Evolutionary conservation across 2,888 invertebrate species (phyloP), one percentile per base, ranked within the genome.

Genomic region (Sthenelais limicola): DNA sequence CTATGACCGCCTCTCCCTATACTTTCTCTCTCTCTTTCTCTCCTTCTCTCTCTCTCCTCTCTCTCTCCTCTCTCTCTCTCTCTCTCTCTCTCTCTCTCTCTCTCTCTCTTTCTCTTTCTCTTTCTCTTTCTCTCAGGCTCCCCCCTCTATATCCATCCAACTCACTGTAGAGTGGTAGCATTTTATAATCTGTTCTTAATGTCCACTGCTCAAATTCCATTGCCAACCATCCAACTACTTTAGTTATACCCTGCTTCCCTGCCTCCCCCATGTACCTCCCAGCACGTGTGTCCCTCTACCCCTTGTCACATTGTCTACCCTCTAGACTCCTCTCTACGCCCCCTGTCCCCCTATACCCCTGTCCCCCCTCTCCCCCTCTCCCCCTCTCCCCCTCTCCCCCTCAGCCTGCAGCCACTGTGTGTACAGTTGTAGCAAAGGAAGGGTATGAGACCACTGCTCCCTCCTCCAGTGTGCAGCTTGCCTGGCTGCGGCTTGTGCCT

Each of bases 81-180:
- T 43, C 43, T 43, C 12, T 15, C 15, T 15, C 15, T 9, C 43
- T 43, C 43, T 43, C 12, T 15, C 15, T 15, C 15, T 9, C 43
- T 52, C 52, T 52, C 24, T 26, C 52, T 52, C 7, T 52, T 30
- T 15, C 26, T 26, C 52, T 52, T 30, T 52, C 52, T 26, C 3
- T 26, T 3, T 52, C 52, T 52, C 52, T 26, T 24, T 26, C 4
- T 52, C 56, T 32, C 56, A 52, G 51, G 21, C 54, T 56, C 30
- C 5, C 30, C 56, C 56, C 32, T n/a, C n/a, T n/a, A n/a, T n/a
- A n/a, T n/a, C n/a, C n/a, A n/a, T n/a, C n/a, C n/a, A n/a, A n/a
- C n/a, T n/a, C n/a, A n/a, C n/a, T n/a, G n/a, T n/a, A n/a, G n/a
- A n/a, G n/a, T n/a, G n/a, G n/a, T n/a, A n/a, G n/a, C n/a, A n/a